Conservation (phyloP, 2,113 vertebrate genomes). For the Prionailurus viverrinus region DNA sequence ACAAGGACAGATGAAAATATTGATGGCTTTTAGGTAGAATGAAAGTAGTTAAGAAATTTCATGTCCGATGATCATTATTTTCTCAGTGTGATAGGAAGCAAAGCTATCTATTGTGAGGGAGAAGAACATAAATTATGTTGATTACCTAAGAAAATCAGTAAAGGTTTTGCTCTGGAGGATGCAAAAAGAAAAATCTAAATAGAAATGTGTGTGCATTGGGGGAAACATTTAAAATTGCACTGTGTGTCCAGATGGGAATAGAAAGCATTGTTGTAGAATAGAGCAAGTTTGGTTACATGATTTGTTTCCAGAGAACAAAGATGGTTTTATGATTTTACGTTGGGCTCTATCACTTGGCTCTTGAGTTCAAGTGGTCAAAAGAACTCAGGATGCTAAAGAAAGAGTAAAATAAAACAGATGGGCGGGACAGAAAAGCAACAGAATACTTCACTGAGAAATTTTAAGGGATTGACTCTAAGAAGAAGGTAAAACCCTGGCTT, state of each 20-base stretch:
- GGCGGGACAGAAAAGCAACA: background rate
- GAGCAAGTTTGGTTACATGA: background rate
- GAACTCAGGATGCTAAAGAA: background rate
- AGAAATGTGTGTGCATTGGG: background rate
- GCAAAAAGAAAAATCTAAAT: background rate
- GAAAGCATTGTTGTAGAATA: background rate
- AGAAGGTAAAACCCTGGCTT: background rate
- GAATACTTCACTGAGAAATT: background rate
- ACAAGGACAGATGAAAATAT: conserved; percentile 50
- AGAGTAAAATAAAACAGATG: background rate
- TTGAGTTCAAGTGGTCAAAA: background rate
- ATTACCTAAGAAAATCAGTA: conserved; percentile 57
- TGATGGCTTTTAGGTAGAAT: background rate
- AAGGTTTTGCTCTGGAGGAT: background rate
- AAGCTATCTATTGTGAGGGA: background rate
- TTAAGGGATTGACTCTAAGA: background rate
- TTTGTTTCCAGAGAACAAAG: background rate
- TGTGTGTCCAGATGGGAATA: background rate
- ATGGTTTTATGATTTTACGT: background rate
- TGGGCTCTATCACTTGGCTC: background rate
- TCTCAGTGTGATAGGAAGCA: conserved; percentile 58
- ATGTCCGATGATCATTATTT: conserved; percentile 28
- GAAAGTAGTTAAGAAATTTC: conserved; percentile 60
- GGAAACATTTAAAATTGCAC: background rate
- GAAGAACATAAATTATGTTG: background rate